A percentile compares a stretch with the other conserved stretches of the same genome.
Conservation (phyloP, 2,888 invertebrate species). For the Phortica okadai region DNA sequence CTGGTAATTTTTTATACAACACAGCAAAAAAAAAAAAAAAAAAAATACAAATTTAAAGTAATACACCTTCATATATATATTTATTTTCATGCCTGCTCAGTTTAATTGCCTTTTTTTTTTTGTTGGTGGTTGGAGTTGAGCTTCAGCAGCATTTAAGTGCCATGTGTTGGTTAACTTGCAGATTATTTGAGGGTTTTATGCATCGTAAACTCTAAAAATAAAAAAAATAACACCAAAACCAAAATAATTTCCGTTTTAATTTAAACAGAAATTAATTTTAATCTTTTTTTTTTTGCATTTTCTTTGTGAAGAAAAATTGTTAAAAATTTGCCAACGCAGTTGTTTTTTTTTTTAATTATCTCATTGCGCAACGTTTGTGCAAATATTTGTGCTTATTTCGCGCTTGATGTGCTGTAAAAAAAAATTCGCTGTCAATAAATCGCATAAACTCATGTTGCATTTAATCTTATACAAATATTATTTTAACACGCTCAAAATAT, state of each 20-base stretch:
- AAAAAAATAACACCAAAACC: too few species aligned
- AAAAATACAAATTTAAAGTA: not conserved
- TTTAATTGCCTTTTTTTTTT: slow-evolving; percentile 19
- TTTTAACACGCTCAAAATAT: slow-evolving; percentile 26
- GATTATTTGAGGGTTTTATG: too few species aligned
- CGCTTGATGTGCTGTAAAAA: not conserved
- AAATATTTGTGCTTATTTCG: slow-evolving; percentile 7
- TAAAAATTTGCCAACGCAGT: not conserved
- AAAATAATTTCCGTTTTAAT: too few species aligned
- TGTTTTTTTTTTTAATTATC: slow-evolving; percentile 8
- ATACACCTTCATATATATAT: not conserved
- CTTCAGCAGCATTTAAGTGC: too few species aligned
- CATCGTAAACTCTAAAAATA: too few species aligned
- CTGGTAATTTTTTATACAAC: slow-evolving; percentile 1
- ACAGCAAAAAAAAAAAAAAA: too few species aligned
- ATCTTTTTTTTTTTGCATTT: too few species aligned
- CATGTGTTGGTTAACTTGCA: too few species aligned
- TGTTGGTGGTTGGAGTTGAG: too few species aligned
- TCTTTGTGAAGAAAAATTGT: not conserved
- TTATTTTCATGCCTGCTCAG: not conserved
- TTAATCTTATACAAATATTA: slow-evolving; percentile 28
- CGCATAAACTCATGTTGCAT: slow-evolving; percentile 23
- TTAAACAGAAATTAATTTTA: too few species aligned
- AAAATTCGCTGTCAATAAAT: slow-evolving; percentile 12
- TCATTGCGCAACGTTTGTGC: not conserved